Conservation (phyloP, 2,888 invertebrate species). For the Gryllus longicercus region DNA sequence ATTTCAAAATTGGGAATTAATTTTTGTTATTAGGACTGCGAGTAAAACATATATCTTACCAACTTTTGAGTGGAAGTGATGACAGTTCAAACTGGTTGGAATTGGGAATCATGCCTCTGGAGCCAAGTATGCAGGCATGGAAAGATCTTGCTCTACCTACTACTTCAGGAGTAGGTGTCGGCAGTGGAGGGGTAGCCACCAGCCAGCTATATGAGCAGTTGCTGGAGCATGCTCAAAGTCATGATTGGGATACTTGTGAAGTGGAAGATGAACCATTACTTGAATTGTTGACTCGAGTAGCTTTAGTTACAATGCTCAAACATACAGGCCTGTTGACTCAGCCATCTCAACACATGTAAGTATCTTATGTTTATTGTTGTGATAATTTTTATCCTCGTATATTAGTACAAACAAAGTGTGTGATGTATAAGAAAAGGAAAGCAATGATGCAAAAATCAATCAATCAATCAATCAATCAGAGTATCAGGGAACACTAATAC, state of each 20-base stretch:
- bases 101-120: neutral
- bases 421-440: too few species aligned
- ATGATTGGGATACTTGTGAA: conserved; percentile 54
- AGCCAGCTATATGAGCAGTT: conserved; percentile 45
- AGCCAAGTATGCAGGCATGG: neutral
- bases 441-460: too few species aligned
- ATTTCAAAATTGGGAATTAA: too few species aligned
- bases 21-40: neutral
- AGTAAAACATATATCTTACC: neutral
- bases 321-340: conserved; percentile 51
- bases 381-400: too few species aligned
- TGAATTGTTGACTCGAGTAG: conserved; percentile 51
- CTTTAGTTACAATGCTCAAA: conserved; percentile 53
- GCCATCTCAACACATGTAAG: conserved; percentile 44
- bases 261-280: conserved; percentile 48
- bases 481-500: too few species aligned
- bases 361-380: conserved; percentile 37
- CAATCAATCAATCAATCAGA: too few species aligned
- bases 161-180: neutral
- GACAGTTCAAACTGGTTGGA: neutral
- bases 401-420: neutral
- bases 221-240: conserved; percentile 47
- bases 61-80: neutral
- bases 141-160: neutral
- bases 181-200: neutral